These are phyloP conservation scores for Myotis yumanensis DNA, from an alignment of 2,113 vertebrate species.

Conservation along the genomic window DNA sequence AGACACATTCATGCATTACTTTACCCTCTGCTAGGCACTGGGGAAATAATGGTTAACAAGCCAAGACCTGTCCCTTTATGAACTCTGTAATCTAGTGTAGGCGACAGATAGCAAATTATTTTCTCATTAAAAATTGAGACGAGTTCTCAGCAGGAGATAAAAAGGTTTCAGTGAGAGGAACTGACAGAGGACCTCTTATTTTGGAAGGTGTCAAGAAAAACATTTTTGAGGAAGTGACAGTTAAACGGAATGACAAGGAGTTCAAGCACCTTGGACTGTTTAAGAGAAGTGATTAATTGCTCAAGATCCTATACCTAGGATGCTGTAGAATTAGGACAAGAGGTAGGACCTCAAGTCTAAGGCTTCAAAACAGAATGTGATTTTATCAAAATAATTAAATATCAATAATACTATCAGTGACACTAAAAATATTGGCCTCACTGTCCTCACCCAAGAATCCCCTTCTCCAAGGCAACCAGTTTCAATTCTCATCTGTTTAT, in stretches of 20 bases:
- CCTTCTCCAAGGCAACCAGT: not conserved
- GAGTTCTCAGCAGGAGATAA: not conserved
- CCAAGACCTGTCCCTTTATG: not conserved
- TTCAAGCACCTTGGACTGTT: not conserved
- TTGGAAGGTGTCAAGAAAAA: not conserved
- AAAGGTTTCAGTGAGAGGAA: not conserved
- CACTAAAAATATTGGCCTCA: not conserved
- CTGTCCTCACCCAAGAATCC: not conserved
- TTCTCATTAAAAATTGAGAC: conserved; percentile 12
- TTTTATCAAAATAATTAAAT: conserved; percentile 20
- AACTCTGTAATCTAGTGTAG: not conserved
- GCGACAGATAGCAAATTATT: not conserved
- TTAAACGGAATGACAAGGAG: not conserved
- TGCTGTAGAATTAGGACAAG: not conserved
- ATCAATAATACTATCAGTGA: not conserved
- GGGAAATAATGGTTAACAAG: not conserved
- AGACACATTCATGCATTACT: not conserved
- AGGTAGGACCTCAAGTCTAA: not conserved
- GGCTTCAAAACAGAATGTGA: not conserved
- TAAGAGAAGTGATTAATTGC: not conserved
- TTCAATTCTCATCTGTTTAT: not conserved
- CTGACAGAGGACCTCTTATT: not conserved
- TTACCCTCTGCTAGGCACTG: not conserved
- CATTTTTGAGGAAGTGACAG: not conserved
- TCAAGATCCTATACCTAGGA: not conserved